phyloP scores from a whole-genome alignment of 2,113 vertebrate species.

The Crotophaga sulcirostris region DNA sequence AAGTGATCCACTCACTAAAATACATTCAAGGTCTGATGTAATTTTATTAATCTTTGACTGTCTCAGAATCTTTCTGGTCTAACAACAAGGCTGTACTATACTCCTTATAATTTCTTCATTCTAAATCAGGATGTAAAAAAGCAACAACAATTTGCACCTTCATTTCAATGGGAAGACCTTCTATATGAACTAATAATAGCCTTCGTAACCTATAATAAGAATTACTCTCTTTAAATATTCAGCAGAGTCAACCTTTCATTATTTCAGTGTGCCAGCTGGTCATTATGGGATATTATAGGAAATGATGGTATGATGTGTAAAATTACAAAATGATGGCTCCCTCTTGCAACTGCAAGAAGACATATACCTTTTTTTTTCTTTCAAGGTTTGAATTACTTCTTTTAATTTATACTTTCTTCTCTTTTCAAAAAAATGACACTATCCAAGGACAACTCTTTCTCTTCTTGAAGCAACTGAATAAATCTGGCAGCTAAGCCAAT shows the following conservation, averaged over 20 bases:
- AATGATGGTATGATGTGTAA: neutral
- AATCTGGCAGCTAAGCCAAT: neutral
- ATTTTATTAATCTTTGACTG: neutral
- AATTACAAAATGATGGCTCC: constrained; percentile 31
- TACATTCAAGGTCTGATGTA: neutral
- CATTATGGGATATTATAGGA: constrained; percentile 40
- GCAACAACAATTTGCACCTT: neutral
- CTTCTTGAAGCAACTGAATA: neutral
- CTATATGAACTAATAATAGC: constrained; percentile 7
- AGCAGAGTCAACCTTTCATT: constrained; percentile 49
- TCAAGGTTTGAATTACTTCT: neutral
- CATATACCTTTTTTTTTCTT: neutral
- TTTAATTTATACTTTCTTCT: neutral
- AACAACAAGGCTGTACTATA: neutral
- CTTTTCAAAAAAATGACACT: neutral
- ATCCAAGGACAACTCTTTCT: neutral
- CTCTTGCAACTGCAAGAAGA: neutral
- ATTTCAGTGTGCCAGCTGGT: constrained; percentile 40
- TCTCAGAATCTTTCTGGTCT: neutral
- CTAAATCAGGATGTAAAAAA: neutral
- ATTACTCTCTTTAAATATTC: constrained; percentile 40
- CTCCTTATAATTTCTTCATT: neutral
- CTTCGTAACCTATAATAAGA: neutral
- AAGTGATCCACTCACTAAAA: neutral
- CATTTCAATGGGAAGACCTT: constrained; percentile 4